phyloP scores from a whole-genome alignment of 2,888 invertebrate genomes.

The Pseudanteris insignis region DNA sequence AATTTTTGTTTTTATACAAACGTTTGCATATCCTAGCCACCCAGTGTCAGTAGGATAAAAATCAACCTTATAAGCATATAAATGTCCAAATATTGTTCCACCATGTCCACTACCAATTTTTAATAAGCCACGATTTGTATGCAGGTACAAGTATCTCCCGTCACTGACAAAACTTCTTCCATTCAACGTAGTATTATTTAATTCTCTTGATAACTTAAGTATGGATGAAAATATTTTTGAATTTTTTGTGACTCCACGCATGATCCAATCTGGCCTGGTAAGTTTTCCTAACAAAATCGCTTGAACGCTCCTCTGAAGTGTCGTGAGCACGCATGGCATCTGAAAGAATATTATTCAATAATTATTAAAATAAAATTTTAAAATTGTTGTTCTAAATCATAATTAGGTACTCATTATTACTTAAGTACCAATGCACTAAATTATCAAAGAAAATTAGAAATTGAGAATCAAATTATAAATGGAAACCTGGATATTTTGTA shows the following conservation, averaged over 20 bases:
- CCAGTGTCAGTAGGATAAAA: conserved; percentile 83
- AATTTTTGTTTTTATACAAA: conserved; percentile 69
- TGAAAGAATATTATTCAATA: conserved; percentile 57
- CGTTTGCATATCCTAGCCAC: conserved; percentile 88
- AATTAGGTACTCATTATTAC: too few species aligned
- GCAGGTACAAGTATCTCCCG: conserved; percentile 88
- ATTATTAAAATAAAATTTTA: too few species aligned
- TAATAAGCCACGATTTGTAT: conserved; percentile 83
- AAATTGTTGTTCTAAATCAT: too few species aligned
- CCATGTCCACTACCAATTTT: conserved; percentile 97
- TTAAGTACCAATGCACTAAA: too few species aligned
- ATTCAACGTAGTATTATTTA: conserved; percentile 67
- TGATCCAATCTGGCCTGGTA: conserved; percentile 87
- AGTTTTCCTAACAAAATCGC: conserved; percentile 87
- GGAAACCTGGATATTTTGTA: conserved; percentile 82
- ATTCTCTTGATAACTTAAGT: conserved; percentile 68
- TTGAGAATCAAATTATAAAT: too few species aligned
- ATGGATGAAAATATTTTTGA: conserved; percentile 77
- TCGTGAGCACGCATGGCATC: conserved; percentile 86
- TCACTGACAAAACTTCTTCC: conserved; percentile 83
- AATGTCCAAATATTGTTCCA: conserved; percentile 90
- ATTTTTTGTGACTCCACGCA: conserved; percentile 84
- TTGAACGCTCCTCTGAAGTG: conserved; percentile 88
- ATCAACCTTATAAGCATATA: conserved; percentile 85
- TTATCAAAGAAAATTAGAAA: too few species aligned